Conservation (phyloP, 2,113 vertebrate genomes). For the Pomatorhinus ruficollis region DNA sequence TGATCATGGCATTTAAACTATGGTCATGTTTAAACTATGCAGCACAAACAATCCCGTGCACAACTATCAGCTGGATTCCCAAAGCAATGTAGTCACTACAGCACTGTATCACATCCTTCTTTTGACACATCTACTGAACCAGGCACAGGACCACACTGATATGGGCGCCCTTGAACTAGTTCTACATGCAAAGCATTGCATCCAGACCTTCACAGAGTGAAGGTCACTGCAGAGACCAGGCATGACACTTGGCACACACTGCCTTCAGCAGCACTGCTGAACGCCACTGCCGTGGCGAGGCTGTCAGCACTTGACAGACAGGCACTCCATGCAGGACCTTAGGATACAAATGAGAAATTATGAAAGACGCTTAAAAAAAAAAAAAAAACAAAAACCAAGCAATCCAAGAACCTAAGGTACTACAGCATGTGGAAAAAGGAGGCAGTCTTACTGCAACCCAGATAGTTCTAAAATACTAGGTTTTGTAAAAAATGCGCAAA, state of each 20-base stretch:
- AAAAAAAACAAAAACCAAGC: not conserved
- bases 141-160: not conserved
- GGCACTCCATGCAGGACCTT: not conserved
- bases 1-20: not conserved
- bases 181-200: not conserved
- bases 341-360: not conserved
- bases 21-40: accelerated
- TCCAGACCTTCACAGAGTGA: not conserved
- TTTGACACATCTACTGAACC: not conserved
- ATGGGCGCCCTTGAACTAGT: not conserved
- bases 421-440: not conserved
- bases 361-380: not conserved
- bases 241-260: accelerated
- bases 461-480: not conserved
- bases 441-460: not conserved
- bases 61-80: not conserved
- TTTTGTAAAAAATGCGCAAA: not conserved
- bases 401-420: not conserved
- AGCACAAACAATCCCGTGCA: not conserved
- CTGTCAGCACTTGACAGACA: not conserved
- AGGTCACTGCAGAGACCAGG: not conserved
- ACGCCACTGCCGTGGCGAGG: accelerated
- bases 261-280: not conserved
- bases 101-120: not conserved
- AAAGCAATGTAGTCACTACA: not conserved